Conservation (phyloP, 2,113 vertebrate species). For the Cynocephalus volans region DNA sequence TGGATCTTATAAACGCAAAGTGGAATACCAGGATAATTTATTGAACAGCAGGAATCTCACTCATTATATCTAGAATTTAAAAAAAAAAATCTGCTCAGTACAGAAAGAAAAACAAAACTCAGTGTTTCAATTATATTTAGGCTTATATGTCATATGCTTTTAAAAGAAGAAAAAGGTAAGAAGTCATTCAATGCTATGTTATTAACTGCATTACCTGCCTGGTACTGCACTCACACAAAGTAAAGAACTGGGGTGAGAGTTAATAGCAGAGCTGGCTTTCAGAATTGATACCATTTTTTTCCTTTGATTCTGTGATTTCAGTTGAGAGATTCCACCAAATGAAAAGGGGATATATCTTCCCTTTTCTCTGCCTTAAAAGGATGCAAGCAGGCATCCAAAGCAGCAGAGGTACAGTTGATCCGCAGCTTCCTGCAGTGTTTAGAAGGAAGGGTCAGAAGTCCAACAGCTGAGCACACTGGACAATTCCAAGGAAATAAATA, state of each 20-base stretch:
- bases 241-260: neutral
- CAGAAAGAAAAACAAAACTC: neutral
- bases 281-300: neutral
- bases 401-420: neutral
- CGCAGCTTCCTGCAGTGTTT: neutral
- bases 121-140: neutral
- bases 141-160: neutral
- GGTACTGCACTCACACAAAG: neutral
- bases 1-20: neutral
- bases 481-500: conserved; percentile 41
- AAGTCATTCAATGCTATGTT: neutral
- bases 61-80: neutral
- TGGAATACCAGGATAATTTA: neutral
- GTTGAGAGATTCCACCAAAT: neutral
- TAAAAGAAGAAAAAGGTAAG: neutral
- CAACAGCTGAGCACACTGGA: neutral
- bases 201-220: neutral
- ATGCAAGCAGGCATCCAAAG: neutral
- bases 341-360: neutral
- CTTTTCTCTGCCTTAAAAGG: neutral
- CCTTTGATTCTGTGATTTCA: neutral
- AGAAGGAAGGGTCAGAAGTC: neutral
- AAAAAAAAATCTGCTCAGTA: neutral
- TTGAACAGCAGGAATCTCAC: neutral
- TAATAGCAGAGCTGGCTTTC: neutral